Percentiles rank a stretch among this genome's conserved stretches.
phyloP scores from a whole-genome alignment of 2,888 invertebrate genomes.

The Thyatira batis region DNA sequence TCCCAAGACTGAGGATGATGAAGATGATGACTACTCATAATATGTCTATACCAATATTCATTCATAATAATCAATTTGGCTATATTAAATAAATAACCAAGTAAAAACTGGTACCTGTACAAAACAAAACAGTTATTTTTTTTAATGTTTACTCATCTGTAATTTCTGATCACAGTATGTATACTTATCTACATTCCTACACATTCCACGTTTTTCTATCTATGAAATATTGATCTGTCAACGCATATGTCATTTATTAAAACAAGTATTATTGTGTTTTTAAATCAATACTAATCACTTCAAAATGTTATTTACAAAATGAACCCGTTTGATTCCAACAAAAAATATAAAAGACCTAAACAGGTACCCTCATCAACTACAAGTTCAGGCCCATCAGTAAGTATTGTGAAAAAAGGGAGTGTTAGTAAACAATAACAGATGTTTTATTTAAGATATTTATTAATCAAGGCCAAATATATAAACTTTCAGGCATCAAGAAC shows the following conservation, averaged over 20 bases:
- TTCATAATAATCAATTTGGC: background rate
- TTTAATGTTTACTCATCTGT: too few relatives aligned
- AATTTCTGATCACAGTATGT: too few relatives aligned
- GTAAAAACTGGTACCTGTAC: background rate
- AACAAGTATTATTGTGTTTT: background rate
- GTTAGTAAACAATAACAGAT: too few relatives aligned
- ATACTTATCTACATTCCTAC: too few relatives aligned
- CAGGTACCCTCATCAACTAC: constrained; percentile 47
- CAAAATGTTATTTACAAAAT: constrained; percentile 53
- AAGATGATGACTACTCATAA: constrained; percentile 79
- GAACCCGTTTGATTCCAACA: constrained; percentile 44
- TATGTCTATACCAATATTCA: background rate
- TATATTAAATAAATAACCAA: background rate
- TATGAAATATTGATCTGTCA: background rate
- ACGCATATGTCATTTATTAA: too few relatives aligned
- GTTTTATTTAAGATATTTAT: too few relatives aligned
- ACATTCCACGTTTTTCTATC: background rate
- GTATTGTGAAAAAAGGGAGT: too few relatives aligned
- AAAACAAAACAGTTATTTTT: background rate
- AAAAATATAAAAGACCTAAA: constrained; percentile 60
- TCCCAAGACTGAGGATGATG: constrained; percentile 69
- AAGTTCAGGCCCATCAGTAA: constrained; percentile 50
- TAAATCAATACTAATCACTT: constrained; percentile 4
- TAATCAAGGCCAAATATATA: too few relatives aligned
- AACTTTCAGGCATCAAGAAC: constrained; percentile 35